These are phyloP conservation scores for Indicator indicator DNA, from an alignment of 2,113 vertebrate genomes.

Conservation along the genomic window DNA sequence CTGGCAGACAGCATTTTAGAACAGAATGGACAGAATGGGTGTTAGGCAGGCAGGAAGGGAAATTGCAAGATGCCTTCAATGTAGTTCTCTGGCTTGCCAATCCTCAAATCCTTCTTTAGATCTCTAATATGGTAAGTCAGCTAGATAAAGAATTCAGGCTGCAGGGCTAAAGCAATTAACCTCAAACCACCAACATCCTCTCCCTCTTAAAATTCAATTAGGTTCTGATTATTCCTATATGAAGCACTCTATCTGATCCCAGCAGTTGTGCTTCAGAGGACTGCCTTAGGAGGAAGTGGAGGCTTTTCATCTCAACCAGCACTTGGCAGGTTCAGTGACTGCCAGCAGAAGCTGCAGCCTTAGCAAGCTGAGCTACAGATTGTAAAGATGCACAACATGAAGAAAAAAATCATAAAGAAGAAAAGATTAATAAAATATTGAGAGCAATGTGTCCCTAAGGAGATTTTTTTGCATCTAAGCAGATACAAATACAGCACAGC, in stretches of 20 bases:
- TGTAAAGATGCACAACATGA: background rate
- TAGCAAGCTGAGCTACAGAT: background rate
- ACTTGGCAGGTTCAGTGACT: background rate
- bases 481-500: background rate
- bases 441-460: background rate
- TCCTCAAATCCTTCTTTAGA: constrained; percentile 8
- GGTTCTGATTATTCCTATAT: constrained; percentile 2
- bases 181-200: background rate
- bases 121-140: background rate
- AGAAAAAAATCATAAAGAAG: background rate
- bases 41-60: background rate
- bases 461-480: background rate
- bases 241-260: constrained; percentile 5
- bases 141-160: constrained; percentile 17
- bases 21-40: background rate
- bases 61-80: background rate
- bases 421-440: too few species aligned
- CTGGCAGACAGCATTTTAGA: background rate
- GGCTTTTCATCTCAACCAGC: background rate
- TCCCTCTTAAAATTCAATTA: constrained; percentile 29
- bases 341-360: background rate
- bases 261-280: background rate
- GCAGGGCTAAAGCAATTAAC: constrained; percentile 31
- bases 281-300: background rate
- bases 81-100: background rate